Evolutionary conservation across 2,113 vertebrate genomes (phyloP).

Genomic region (Thamnaconus septentrionalis): DNA sequence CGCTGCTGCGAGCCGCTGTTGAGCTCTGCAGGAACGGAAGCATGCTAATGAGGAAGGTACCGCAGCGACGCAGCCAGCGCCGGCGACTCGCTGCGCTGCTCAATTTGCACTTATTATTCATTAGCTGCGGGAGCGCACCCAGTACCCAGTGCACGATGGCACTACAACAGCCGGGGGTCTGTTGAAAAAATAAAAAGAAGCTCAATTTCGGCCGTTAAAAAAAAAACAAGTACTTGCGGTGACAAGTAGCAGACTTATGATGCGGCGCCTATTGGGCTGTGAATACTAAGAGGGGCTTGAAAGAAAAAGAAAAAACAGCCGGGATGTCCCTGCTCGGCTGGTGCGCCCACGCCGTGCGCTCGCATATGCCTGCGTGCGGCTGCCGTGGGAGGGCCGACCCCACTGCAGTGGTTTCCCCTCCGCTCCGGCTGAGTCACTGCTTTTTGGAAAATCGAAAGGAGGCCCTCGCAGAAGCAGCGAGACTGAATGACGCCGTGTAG

Average conservation of each 20-base stretch:
- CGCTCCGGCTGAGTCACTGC: slow-evolving; percentile 38
- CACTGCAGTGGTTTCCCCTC: slow-evolving; percentile 16
- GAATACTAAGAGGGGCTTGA: background rate
- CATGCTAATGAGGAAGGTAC: background rate
- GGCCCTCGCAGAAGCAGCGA: no score
- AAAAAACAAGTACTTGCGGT: background rate
- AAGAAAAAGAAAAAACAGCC: no score
- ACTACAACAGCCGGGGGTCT: no score
- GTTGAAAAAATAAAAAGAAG: no score
- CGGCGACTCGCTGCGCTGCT: background rate
- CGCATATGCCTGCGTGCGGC: slow-evolving; percentile 4
- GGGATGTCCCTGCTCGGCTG: no score
- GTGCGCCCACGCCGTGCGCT: slow-evolving; percentile 1
- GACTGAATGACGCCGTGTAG: no score
- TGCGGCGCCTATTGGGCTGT: background rate
- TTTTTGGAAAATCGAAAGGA: no score
- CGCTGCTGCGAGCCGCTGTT: slow-evolving; percentile 26
- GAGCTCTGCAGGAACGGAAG: background rate
- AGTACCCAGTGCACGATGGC: no score
- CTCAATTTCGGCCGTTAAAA: no score
- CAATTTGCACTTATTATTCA: background rate
- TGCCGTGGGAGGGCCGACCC: slow-evolving; percentile 24
- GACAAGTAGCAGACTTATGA: background rate
- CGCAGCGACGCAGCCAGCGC: background rate
- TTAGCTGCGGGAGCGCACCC: background rate